These are phyloP conservation scores for Aldabrachelys gigantea DNA, from an alignment of 2,113 vertebrate genomes.

Conservation along the genomic window DNA sequence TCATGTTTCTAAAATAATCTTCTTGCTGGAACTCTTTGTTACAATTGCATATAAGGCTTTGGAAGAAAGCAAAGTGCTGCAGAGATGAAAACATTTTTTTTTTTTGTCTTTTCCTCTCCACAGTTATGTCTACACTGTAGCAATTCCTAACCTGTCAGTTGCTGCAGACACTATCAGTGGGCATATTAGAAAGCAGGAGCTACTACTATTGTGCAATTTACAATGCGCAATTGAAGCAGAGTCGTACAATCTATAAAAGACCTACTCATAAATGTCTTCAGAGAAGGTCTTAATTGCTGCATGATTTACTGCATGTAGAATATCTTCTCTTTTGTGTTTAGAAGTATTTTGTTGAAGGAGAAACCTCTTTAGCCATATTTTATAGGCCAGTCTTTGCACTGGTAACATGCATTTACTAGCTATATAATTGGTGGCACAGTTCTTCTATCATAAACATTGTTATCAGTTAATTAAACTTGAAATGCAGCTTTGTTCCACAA, in stretches of 20 bases:
- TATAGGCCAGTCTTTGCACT: constrained; percentile 69
- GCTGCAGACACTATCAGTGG: constrained; percentile 30
- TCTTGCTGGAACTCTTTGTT: constrained; percentile 42
- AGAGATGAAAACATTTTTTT: constrained; percentile 34
- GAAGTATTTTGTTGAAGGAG: constrained; percentile 47
- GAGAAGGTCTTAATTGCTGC: constrained; percentile 70
- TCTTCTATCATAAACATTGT: constrained; percentile 87
- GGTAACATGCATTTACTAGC: constrained; percentile 79
- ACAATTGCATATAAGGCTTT: constrained; percentile 48
- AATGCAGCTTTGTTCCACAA: constrained; percentile 85
- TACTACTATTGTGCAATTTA: constrained; percentile 50
- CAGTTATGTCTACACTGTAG: constrained; percentile 21
- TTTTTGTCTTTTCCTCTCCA: constrained; percentile 9
- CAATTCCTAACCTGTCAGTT: constrained; percentile 24
- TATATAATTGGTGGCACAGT: constrained; percentile 88
- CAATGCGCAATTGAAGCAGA: constrained; percentile 41
- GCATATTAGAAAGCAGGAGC: constrained; percentile 50
- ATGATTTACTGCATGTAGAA: constrained; percentile 51
- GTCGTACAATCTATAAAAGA: constrained; percentile 58
- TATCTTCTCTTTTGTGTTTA: constrained; percentile 61
- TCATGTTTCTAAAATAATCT: constrained; percentile 49
- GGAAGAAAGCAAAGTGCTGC: constrained; percentile 30
- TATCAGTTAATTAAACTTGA: constrained; percentile 91
- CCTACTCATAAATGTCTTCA: constrained; percentile 33
- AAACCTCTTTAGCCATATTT: constrained; percentile 71